These are phyloP conservation scores for Neodiprion pinetum DNA, from an alignment of 1,140 invertebrate genomes.

Conservation along the genomic window DNA sequence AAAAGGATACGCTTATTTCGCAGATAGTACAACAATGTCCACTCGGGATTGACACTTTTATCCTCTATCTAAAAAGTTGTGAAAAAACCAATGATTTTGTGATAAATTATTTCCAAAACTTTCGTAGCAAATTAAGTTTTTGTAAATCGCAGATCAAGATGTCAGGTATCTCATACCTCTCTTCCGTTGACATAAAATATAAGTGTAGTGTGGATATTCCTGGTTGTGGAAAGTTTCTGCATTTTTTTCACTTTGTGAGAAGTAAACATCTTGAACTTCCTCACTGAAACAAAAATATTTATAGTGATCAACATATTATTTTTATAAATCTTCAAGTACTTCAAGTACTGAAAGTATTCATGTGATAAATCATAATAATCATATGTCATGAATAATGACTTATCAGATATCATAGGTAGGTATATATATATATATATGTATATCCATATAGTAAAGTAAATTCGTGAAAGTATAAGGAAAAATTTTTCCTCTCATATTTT, in stretches of 20 bases:
- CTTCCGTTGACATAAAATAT: constrained; percentile 58
- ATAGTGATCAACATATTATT: not conserved
- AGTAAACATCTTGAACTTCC: not conserved
- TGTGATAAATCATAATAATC: too few species aligned
- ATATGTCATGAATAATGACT: too few species aligned
- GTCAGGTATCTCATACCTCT: constrained; percentile 48
- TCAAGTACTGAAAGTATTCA: too few species aligned
- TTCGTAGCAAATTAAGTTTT: not conserved
- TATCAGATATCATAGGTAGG: too few species aligned
- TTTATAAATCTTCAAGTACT: too few species aligned
- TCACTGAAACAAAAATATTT: not conserved
- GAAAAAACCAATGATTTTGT: constrained; percentile 14
- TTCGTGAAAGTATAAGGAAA: too few species aligned
- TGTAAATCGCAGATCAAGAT: not conserved
- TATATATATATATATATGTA: too few species aligned
- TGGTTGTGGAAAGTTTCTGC: not conserved
- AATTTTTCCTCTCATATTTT: too few species aligned
- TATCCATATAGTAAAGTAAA: too few species aligned
- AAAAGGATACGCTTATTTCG: constrained; percentile 77
- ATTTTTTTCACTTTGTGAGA: not conserved
- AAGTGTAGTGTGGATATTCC: constrained; percentile 33
- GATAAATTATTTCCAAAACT: constrained; percentile 17
- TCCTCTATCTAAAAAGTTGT: constrained; percentile 74
- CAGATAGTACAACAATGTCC: constrained; percentile 84
- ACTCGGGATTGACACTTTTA: constrained; percentile 79